Conservation (phyloP, 2,888 invertebrate species). For the Zaprionus bogoriensis region DNA sequence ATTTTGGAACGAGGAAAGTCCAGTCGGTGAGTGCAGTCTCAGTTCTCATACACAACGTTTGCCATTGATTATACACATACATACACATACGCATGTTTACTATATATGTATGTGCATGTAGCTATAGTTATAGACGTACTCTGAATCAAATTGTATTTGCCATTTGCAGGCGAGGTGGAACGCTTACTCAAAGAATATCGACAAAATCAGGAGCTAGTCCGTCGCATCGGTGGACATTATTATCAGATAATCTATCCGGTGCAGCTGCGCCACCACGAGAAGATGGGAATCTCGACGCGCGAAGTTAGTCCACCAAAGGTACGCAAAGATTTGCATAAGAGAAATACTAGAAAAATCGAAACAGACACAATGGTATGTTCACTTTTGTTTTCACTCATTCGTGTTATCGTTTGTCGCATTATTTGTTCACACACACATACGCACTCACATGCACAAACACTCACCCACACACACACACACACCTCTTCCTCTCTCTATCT, state of each 20-base stretch:
- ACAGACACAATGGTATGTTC: slow-evolving; percentile 84
- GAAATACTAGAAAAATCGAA: slow-evolving; percentile 82
- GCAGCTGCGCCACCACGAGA: slow-evolving; percentile 96
- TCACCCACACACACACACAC: not conserved
- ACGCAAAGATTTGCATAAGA: slow-evolving; percentile 84
- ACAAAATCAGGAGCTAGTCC: slow-evolving; percentile 95
- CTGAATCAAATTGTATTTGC: too few relatives aligned
- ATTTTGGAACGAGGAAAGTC: slow-evolving; percentile 96
- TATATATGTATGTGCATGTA: too few relatives aligned
- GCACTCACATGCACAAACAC: not conserved
- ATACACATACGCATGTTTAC: too few relatives aligned
- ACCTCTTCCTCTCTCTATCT: not conserved
- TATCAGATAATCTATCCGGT: slow-evolving; percentile 98
- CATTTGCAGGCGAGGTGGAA: slow-evolving; percentile 91
- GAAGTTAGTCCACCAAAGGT: slow-evolving; percentile 95
- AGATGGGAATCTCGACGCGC: slow-evolving; percentile 97
- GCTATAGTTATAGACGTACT: too few relatives aligned
- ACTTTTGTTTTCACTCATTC: slow-evolving; percentile 47
- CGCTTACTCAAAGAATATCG: slow-evolving; percentile 94
- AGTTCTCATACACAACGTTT: not conserved
- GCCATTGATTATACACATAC: too few relatives aligned
- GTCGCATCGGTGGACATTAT: slow-evolving; percentile 94
- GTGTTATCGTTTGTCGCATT: slow-evolving; percentile 36
- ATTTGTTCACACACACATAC: not conserved
- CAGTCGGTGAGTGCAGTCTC: slow-evolving; percentile 90